phyloP scores from a whole-genome alignment of 2,888 invertebrate species.

The Plemyria rubiginata region DNA sequence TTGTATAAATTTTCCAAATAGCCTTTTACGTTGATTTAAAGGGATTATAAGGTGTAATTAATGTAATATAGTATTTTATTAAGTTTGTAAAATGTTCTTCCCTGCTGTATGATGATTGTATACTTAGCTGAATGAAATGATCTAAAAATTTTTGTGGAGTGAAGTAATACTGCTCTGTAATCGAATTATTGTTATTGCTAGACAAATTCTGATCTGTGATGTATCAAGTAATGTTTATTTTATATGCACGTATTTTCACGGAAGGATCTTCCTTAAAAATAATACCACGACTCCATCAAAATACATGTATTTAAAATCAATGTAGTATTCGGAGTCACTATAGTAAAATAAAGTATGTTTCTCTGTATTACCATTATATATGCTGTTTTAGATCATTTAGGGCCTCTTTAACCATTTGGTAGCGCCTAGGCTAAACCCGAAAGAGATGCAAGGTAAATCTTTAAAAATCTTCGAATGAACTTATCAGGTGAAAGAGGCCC shows the following conservation, averaged over 20 bases:
- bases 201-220: slow-evolving; percentile 44
- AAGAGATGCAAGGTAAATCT: neutral
- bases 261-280: neutral
- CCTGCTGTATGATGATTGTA: slow-evolving; percentile 21
- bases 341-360: slow-evolving; percentile 19
- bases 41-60: slow-evolving; percentile 49
- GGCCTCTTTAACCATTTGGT: slow-evolving; percentile 5
- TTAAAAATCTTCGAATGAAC: neutral
- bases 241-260: neutral
- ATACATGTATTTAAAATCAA: neutral
- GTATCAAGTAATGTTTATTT: slow-evolving; percentile 29
- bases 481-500: slow-evolving; percentile 1
- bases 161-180: slow-evolving; percentile 33
- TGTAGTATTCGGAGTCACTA: slow-evolving; percentile 1
- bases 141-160: slow-evolving; percentile 19
- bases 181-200: slow-evolving; percentile 37
- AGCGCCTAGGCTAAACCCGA: neutral
- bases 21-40: slow-evolving; percentile 46
- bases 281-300: neutral
- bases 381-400: slow-evolving; percentile 31
- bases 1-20: slow-evolving; percentile 52
- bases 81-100: slow-evolving; percentile 32
- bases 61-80: slow-evolving; percentile 37
- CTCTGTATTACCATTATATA: slow-evolving; percentile 27
- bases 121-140: slow-evolving; percentile 29